A percentile compares a stretch with the other conserved stretches of the same genome.
Evolutionary conservation across 2,797 vertebrate species (phyloP).

Genomic region (Urophycis tenuis): DNA sequence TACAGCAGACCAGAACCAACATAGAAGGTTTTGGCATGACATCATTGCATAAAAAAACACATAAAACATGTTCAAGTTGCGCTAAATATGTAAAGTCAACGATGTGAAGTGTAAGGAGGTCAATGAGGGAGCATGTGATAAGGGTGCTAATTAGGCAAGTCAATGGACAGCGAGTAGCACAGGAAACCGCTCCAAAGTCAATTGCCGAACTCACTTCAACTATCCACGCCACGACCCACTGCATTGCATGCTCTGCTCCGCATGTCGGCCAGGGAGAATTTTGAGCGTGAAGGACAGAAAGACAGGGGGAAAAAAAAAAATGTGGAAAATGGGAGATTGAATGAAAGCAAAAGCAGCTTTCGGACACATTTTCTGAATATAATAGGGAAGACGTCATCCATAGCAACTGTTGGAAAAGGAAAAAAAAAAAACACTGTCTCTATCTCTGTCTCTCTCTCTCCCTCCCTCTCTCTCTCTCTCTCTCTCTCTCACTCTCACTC

Average conservation of each 20-base stretch:
- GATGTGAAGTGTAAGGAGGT: neutral
- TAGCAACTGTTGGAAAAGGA: neutral
- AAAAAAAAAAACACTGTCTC: neutral
- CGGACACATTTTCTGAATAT: neutral
- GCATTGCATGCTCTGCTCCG: neutral
- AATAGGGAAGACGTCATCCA: neutral
- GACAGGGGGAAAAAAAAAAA: neutral
- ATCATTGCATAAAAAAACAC: neutral
- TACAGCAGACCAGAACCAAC: neutral
- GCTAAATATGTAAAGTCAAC: neutral
- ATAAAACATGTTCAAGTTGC: neutral
- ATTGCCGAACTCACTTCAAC: neutral
- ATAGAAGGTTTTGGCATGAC: neutral
- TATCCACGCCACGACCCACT: neutral
- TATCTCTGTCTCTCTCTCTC: neutral
- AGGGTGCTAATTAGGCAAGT: neutral
- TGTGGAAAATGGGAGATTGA: neutral
- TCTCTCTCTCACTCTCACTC: slow-evolving; percentile 9
- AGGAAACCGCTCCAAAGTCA: neutral
- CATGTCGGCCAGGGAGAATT: neutral
- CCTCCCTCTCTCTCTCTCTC: neutral
- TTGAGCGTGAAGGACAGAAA: neutral
- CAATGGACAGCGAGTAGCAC: neutral
- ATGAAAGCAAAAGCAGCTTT: neutral
- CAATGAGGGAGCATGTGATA: neutral